phyloP scores from a whole-genome alignment of 2,113 vertebrate species.

The Salminus brasiliensis region DNA sequence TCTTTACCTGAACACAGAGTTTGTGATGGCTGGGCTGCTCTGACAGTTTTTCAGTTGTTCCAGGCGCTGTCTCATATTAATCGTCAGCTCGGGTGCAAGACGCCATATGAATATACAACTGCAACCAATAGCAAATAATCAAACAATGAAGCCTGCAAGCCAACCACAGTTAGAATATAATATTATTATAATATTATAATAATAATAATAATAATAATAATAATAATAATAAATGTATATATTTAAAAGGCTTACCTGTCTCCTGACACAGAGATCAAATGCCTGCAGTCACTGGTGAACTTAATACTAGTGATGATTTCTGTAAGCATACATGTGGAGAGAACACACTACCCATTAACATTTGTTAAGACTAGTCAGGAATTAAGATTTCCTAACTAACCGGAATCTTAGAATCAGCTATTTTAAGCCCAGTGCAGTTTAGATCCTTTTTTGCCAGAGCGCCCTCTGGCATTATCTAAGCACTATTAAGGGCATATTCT shows the following conservation, averaged over 20 bases:
- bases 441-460: too few species aligned
- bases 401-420: too few species aligned
- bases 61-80: constrained; percentile 88
- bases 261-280: constrained; percentile 94
- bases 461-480: too few species aligned
- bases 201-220: too few species aligned
- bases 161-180: too few species aligned
- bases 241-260: constrained; percentile 85
- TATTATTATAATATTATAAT: too few species aligned
- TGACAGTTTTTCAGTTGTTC: constrained; percentile 77
- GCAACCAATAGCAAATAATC: background rate
- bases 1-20: constrained; percentile 72
- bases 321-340: constrained; percentile 59
- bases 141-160: background rate
- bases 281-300: constrained; percentile 94
- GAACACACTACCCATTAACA: background rate
- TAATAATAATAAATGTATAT: too few species aligned
- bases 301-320: constrained; percentile 96
- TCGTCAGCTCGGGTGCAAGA: constrained; percentile 92
- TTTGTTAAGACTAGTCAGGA: too few species aligned
- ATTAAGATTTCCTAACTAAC: too few species aligned
- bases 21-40: constrained; percentile 66
- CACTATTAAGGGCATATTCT: too few species aligned
- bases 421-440: too few species aligned
- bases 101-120: constrained; percentile 98